Evolutionary conservation across 2,797 vertebrate genomes (phyloP).

Genomic region (Nannoperca australis): DNA sequence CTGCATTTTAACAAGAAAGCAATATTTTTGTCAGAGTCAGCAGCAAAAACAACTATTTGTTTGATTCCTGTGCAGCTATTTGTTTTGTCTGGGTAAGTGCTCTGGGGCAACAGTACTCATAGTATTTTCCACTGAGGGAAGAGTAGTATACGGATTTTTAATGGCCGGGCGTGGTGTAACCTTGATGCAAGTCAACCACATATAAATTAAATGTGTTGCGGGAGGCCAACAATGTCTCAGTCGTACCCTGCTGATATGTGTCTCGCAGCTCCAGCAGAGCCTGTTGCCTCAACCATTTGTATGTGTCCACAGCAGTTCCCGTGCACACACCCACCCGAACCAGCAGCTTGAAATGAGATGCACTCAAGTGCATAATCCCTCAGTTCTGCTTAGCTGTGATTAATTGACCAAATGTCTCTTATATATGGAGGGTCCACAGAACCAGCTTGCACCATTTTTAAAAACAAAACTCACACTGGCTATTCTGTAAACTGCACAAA

Average conservation of each 20-base stretch:
- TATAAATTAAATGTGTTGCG: constrained; percentile 65
- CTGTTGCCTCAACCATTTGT: constrained; percentile 73
- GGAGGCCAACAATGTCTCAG: constrained; percentile 59
- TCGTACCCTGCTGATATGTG: constrained; percentile 48
- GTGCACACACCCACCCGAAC: constrained; percentile 63
- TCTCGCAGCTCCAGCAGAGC: constrained; percentile 58
- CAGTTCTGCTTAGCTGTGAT: constrained; percentile 82
- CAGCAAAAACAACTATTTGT: constrained; percentile 52
- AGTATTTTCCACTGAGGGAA: constrained; percentile 30
- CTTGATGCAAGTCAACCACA: constrained; percentile 65
- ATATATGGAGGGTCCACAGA: constrained; percentile 61
- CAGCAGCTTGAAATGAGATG: constrained; percentile 85
- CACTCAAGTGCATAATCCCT: constrained; percentile 84
- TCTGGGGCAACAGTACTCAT: constrained; percentile 48
- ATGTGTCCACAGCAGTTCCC: constrained; percentile 66
- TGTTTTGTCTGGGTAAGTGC: constrained; percentile 59
- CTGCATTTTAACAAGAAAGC: constrained; percentile 54
- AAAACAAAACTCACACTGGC: constrained; percentile 10
- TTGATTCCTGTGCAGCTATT: constrained; percentile 59
- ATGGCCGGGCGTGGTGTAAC: constrained; percentile 51
- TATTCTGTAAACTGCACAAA: constrained; percentile 22
- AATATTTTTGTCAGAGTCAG: constrained; percentile 40
- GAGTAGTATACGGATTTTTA: constrained; percentile 59
- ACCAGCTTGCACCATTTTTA: constrained; percentile 39
- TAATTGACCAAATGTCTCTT: constrained; percentile 80